These are phyloP conservation scores for Sialia sialis DNA, from an alignment of 2,113 vertebrate species.

Conservation along the genomic window DNA sequence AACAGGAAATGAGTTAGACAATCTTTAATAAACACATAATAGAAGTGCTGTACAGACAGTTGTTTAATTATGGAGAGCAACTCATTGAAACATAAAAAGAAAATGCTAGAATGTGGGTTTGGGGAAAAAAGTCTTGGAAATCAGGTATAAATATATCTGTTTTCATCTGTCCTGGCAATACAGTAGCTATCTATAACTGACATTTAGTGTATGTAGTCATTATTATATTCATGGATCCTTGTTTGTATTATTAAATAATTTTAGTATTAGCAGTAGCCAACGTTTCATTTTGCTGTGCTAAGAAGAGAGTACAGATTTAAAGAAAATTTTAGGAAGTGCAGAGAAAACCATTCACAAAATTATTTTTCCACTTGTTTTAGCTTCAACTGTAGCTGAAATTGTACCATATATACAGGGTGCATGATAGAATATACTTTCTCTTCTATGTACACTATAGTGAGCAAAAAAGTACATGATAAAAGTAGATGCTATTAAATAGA, in stretches of 20 bases:
- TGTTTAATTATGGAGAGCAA: constrained; percentile 21
- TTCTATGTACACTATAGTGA: neutral
- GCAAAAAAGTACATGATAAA: neutral
- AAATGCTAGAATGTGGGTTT: neutral
- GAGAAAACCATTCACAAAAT: neutral
- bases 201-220: neutral
- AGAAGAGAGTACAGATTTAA: neutral
- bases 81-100: neutral
- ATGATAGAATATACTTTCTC: neutral
- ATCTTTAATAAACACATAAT: constrained; percentile 40
- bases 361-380: neutral
- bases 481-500: neutral
- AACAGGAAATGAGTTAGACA: constrained; percentile 30
- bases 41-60: neutral
- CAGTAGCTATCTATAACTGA: neutral
- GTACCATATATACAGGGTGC: neutral
- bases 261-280: neutral
- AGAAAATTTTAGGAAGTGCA: neutral
- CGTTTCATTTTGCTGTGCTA: neutral
- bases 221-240: neutral
- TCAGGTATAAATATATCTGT: neutral
- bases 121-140: neutral
- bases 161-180: neutral
- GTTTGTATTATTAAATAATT: neutral
- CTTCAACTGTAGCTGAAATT: neutral